A percentile compares a stretch with the other conserved stretches of the same genome.
Conservation (phyloP, 2,888 invertebrate species). For the Ophonus ardosiacus region DNA sequence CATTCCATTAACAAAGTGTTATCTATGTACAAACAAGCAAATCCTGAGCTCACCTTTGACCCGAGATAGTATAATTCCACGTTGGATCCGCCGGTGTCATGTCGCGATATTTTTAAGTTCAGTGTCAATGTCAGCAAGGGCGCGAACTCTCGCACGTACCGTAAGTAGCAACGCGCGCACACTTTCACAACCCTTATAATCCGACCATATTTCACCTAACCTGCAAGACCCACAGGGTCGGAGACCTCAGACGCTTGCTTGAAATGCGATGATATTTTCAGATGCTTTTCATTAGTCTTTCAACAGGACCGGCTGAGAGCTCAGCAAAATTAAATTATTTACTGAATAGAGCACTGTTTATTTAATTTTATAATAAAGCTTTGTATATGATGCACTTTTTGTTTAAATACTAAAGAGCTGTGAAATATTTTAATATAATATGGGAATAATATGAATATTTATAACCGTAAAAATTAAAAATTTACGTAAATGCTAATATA, state of each 20-base stretch:
- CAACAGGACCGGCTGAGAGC: no score
- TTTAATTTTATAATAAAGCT: no score
- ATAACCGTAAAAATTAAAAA: no score
- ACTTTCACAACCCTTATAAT: conserved; percentile 50
- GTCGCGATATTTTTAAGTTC: conserved; percentile 51
- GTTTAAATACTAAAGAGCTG: no score
- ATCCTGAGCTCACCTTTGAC: conserved; percentile 1
- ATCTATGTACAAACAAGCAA: background rate
- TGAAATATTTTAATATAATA: no score
- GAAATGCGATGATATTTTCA: conserved; percentile 33
- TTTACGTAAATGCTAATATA: no score
- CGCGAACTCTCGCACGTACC: conserved; percentile 35
- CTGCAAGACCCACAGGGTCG: conserved; percentile 43
- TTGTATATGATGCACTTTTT: no score
- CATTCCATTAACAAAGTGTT: background rate
- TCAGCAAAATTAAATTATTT: no score
- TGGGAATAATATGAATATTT: no score
- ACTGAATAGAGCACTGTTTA: no score
- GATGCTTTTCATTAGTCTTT: conserved; percentile 10
- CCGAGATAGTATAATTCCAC: conserved; percentile 21
- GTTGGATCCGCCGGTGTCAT: conserved; percentile 9
- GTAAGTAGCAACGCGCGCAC: background rate
- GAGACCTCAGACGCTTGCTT: conserved; percentile 7
- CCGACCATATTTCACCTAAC: conserved; percentile 57
- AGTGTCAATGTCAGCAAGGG: conserved; percentile 53